phyloP scores from a whole-genome alignment of 2,113 vertebrate genomes.

The Lethenteron reissneri region DNA sequence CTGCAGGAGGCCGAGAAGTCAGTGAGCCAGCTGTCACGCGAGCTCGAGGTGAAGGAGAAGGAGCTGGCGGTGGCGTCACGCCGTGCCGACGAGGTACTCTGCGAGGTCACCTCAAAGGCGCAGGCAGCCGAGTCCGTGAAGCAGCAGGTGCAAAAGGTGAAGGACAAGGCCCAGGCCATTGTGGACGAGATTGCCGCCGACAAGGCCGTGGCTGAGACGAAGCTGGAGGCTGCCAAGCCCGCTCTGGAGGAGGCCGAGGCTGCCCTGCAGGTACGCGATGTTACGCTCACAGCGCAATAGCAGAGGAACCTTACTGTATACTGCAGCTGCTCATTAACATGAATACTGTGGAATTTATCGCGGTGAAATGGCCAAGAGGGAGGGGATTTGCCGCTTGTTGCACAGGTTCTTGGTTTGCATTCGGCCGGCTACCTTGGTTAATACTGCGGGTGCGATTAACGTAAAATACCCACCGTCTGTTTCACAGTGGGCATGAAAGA shows the following conservation, averaged over 20 bases:
- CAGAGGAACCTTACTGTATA: neutral
- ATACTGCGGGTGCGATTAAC: no score
- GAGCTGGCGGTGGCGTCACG: constrained; percentile 34
- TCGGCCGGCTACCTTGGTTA: no score
- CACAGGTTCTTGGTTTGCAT: no score
- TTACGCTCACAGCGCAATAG: constrained; percentile 8
- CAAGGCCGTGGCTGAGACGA: constrained; percentile 32
- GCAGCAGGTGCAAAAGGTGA: constrained; percentile 46
- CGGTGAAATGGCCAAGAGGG: neutral
- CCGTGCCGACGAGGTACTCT: constrained; percentile 33
- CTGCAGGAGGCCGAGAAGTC: constrained; percentile 46
- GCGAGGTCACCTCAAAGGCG: constrained; percentile 40
- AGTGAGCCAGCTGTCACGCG: constrained; percentile 32
- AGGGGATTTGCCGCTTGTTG: neutral
- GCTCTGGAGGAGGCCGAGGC: constrained; percentile 34
- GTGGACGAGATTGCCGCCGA: constrained; percentile 42
- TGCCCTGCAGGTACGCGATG: constrained; percentile 26
- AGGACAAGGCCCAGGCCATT: constrained; percentile 47
- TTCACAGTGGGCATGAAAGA: no score
- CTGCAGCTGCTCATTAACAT: constrained; percentile 1
- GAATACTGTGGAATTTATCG: neutral
- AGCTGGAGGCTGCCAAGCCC: constrained; percentile 41
- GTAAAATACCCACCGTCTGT: no score
- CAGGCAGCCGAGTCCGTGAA: constrained; percentile 42
- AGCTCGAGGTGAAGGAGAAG: constrained; percentile 33